Percentiles rank a stretch among this genome's conserved stretches.
Evolutionary conservation across 2,797 vertebrate species (phyloP).

Genomic region (Tragopan temminckii): DNA sequence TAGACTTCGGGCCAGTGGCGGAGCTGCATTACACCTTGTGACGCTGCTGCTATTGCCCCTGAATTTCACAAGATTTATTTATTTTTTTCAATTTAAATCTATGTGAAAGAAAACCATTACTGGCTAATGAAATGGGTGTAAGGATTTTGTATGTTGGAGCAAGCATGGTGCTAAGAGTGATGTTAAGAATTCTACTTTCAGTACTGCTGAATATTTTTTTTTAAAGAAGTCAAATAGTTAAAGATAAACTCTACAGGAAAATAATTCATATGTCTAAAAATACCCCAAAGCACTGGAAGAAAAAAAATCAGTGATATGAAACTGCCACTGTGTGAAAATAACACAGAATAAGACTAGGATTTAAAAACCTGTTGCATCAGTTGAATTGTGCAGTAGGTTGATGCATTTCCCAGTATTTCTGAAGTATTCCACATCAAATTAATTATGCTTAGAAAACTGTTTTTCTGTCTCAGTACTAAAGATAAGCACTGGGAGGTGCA

Average conservation of each 20-base stretch:
- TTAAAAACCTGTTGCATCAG: not conserved
- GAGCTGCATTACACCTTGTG: not conserved
- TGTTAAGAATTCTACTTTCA: not conserved
- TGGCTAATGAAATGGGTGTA: not conserved
- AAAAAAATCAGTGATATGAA: not conserved
- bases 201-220: not conserved
- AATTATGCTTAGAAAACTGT: not conserved
- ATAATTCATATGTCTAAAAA: not conserved
- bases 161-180: not conserved
- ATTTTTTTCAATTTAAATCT: not conserved
- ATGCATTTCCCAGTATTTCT: not conserved
- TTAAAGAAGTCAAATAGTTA: not conserved
- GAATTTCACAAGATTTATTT: not conserved
- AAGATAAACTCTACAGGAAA: not conserved
- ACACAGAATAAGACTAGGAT: not conserved
- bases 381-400: not conserved
- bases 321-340: not conserved
- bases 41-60: rapidly evolving
- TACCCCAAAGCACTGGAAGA: not conserved
- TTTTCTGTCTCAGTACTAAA: not conserved
- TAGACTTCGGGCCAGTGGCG: not conserved
- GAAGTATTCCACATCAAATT: not conserved
- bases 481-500: not conserved
- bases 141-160: not conserved
- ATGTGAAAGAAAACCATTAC: not conserved